These are phyloP conservation scores for Rhadinocentrus ornatus DNA, from an alignment of 2,797 vertebrate genomes.

Conservation along the genomic window DNA sequence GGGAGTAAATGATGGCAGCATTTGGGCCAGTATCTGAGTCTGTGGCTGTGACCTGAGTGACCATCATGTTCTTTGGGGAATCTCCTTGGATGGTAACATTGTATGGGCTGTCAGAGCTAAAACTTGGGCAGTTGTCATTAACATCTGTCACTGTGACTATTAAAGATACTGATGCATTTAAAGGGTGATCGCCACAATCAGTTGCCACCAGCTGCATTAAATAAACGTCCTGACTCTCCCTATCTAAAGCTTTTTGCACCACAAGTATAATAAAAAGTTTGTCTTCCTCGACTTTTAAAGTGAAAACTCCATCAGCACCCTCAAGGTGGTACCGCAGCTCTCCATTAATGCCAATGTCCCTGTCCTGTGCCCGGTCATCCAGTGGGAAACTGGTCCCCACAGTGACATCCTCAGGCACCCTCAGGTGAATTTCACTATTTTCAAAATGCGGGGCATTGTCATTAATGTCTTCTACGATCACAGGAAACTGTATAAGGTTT, in stretches of 20 bases:
- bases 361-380: constrained; percentile 79
- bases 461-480: constrained; percentile 84
- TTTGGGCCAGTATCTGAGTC: constrained; percentile 82
- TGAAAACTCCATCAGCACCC: constrained; percentile 70
- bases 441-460: constrained; percentile 84
- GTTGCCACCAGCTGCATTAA: constrained; percentile 75
- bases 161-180: constrained; percentile 75
- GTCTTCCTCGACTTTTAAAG: constrained; percentile 61
- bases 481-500: constrained; percentile 77
- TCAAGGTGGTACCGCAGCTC: constrained; percentile 75
- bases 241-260: constrained; percentile 76
- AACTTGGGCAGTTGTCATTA: constrained; percentile 86
- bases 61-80: constrained; percentile 61
- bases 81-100: constrained; percentile 70
- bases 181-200: constrained; percentile 72
- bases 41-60: constrained; percentile 77
- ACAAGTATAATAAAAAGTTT: constrained; percentile 63
- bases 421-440: constrained; percentile 73
- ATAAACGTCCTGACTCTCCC: constrained; percentile 78
- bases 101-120: constrained; percentile 62
- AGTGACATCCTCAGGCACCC: constrained; percentile 76
- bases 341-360: constrained; percentile 74
- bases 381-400: constrained; percentile 74
- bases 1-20: constrained; percentile 78
- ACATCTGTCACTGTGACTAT: constrained; percentile 81